Percentiles rank a stretch among this genome's conserved stretches.
Conservation (phyloP, 2,888 invertebrate genomes). For the Dasypogon diadema region DNA sequence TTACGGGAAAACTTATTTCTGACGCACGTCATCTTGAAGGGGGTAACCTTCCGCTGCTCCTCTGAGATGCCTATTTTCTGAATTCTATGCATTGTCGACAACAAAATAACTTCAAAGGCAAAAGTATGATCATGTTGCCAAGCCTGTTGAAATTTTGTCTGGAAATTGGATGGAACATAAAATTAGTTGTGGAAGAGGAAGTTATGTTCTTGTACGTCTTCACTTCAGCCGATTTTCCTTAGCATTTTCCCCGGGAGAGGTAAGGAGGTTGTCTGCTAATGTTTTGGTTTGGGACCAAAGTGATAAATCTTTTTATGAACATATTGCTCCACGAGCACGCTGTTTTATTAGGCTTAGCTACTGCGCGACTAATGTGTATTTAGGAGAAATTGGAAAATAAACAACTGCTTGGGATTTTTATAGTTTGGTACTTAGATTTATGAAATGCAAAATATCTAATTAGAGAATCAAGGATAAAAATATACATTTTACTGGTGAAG, state of each 20-base stretch:
- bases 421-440: conserved; percentile 4
- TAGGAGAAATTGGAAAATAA: conserved; percentile 22
- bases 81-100: background rate
- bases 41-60: conserved; percentile 8
- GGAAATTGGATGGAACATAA: conserved; percentile 46
- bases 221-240: background rate
- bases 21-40: conserved; percentile 30
- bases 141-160: conserved; percentile 38
- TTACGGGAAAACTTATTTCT: conserved; percentile 41
- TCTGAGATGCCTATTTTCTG: conserved; percentile 11
- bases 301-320: conserved; percentile 33
- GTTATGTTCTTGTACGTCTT: conserved; percentile 24
- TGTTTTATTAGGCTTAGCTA: conserved; percentile 27
- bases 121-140: background rate
- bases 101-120: conserved; percentile 33
- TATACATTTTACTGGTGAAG: background rate
- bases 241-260: background rate
- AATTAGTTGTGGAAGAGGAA: conserved; percentile 43
- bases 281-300: conserved; percentile 1
- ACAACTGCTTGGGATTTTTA: conserved; percentile 10
- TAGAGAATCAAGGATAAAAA: too few relatives aligned
- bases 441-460: conserved; percentile 7
- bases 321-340: background rate
- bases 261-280: background rate
- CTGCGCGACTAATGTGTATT: conserved; percentile 15